Evolutionary conservation across 2,113 vertebrate species (phyloP), one percentile per base, ranked within the genome.

Genomic region (Capreolus pygargus): DNA sequence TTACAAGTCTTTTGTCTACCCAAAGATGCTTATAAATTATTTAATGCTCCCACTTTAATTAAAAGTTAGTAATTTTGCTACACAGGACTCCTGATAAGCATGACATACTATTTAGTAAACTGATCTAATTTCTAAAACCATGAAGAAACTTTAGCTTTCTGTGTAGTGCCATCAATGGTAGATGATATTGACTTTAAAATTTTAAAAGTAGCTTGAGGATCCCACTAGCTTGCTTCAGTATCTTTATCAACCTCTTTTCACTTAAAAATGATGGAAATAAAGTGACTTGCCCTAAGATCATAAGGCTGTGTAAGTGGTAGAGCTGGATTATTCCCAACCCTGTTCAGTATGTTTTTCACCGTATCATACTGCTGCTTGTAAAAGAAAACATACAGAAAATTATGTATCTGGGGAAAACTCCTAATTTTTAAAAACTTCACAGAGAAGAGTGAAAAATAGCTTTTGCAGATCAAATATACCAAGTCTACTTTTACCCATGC

Each of bases 401-500:
- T n/a, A 81, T 76, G 3, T 52, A 90, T 25, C 8, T 50, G 47
- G 17, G 14, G 54, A 50, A 95, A 86, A 36, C 12, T 6, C 19
- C 13, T 84, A 50, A 83, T 91, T 93, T 23, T 55, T 28, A 47
- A 58, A 50, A 87, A 30, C 30, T 28, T 76, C 36, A 64, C 11
- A n/a, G 13, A 86, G 27, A 58, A 36, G 17, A 57, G 33, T 1
- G 6, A 47, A 81, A 47, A 70, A 10, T 55, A 93, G 85, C 23
- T 86, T 97, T 91, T 89, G 70, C 33, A 30, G 11, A 94, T 27
- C 45, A 88, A 96, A 86, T 17, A 96, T 45, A 92, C 30, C 33
- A 30, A 25, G 23, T 47, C 15, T 78, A 58, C n/a, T 87, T 70
- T 85, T 17, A 82, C 2, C 86, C n/a, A 33, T 11, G 39, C 9